Evolutionary conservation across 2,888 invertebrate genomes (phyloP).

Genomic region (Tetropium fuscum): DNA sequence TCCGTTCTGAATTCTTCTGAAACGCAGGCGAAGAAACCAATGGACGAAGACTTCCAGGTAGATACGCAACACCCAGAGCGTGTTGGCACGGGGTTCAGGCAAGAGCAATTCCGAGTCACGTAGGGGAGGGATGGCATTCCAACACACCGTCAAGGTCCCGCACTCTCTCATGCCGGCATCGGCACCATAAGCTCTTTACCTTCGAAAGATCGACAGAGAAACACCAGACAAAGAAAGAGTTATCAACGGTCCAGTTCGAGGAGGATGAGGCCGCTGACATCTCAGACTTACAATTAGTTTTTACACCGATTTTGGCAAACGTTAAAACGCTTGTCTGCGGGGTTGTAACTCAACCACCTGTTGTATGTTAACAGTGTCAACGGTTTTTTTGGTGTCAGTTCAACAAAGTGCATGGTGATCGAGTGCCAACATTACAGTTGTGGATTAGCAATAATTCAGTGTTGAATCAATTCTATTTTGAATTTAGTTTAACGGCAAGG

Average conservation of each 20-base stretch:
- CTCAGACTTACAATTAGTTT: conserved; percentile 8
- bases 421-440: neutral
- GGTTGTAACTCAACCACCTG: conserved; percentile 13
- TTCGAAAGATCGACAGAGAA: conserved; percentile 19
- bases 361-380: conserved; percentile 4
- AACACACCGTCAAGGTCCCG: conserved; percentile 53
- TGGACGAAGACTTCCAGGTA: conserved; percentile 3
- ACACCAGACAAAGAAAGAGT: conserved; percentile 26
- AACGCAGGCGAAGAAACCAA: too few species aligned
- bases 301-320: conserved; percentile 15
- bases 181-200: conserved; percentile 4
- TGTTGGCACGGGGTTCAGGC: conserved; percentile 13
- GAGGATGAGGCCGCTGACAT: conserved; percentile 26
- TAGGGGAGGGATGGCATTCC: conserved; percentile 54
- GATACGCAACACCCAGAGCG: neutral
- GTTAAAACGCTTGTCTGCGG: conserved; percentile 3
- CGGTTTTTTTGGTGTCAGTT: conserved; percentile 1
- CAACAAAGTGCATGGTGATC: conserved; percentile 8
- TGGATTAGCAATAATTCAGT: neutral
- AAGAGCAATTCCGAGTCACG: conserved; percentile 12
- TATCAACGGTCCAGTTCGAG: conserved; percentile 24
- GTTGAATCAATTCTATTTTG: neutral
- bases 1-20: neutral
- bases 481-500: neutral
- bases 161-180: conserved; percentile 32